Percentiles rank a stretch among this genome's conserved stretches.
phyloP scores from a whole-genome alignment of 1,140 invertebrate species.

The Euschistus heros region DNA sequence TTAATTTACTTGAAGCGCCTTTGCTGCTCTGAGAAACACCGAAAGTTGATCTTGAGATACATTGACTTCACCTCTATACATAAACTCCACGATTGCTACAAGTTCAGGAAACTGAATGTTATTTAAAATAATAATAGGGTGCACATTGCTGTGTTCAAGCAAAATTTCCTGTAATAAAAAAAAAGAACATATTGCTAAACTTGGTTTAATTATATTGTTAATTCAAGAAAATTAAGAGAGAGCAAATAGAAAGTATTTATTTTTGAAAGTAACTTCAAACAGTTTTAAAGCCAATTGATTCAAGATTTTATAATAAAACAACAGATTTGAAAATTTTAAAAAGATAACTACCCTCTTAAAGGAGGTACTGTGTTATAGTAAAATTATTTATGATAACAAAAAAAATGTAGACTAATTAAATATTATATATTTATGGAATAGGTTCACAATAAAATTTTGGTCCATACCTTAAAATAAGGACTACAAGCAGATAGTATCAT shows the following conservation, averaged over 20 bases:
- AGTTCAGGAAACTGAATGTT: conserved; percentile 65
- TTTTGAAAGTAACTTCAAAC: too few species aligned
- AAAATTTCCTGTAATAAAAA: conserved; percentile 28
- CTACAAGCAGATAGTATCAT: conserved; percentile 43
- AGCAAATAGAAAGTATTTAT: too few species aligned
- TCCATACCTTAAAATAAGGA: conserved; percentile 40
- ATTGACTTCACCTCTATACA: conserved; percentile 79
- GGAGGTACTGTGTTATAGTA: too few species aligned
- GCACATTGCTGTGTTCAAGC: conserved; percentile 43
- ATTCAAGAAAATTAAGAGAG: too few species aligned
- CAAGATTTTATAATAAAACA: too few species aligned
- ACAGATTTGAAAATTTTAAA: too few species aligned
- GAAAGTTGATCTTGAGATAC: conserved; percentile 71
- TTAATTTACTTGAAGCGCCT: conserved; percentile 74
- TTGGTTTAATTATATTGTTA: neutral
- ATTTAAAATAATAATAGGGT: conserved; percentile 71
- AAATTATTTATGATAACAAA: too few species aligned
- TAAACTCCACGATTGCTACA: conserved; percentile 69
- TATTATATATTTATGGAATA: too few species aligned
- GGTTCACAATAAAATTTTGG: too few species aligned
- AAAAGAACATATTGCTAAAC: neutral
- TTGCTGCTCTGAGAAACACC: conserved; percentile 71
- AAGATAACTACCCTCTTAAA: too few species aligned
- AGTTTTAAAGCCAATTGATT: too few species aligned
- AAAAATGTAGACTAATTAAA: too few species aligned